Percentiles rank a stretch among this genome's conserved stretches.
Evolutionary conservation across 2,113 vertebrate genomes (phyloP).

Genomic region (Butorides virescens): DNA sequence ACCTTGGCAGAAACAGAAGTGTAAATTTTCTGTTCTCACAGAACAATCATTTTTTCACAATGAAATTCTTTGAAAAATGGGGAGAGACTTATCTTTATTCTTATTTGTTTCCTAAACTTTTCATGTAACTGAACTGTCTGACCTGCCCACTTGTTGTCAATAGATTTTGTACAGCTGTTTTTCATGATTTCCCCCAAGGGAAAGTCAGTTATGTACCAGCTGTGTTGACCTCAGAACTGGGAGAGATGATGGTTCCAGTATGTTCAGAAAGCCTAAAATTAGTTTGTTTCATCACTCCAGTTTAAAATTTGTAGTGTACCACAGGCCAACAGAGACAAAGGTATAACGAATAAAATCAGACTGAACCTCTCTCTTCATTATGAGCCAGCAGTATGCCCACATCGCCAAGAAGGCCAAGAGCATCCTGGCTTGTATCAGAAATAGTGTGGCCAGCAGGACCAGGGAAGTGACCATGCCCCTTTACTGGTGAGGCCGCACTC

Average conservation of each 20-base stretch:
- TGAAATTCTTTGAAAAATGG: neutral
- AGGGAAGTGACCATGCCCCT: too few species aligned
- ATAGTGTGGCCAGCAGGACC: too few species aligned
- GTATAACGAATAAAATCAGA: neutral
- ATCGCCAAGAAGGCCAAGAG: too few species aligned
- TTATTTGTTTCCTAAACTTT: neutral
- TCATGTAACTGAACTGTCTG: neutral
- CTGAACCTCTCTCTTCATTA: neutral
- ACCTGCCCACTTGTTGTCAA: neutral
- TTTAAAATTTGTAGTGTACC: neutral
- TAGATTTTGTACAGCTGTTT: neutral
- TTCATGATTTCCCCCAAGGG: neutral
- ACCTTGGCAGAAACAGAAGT: neutral
- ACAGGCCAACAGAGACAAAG: neutral
- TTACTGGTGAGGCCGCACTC: too few species aligned
- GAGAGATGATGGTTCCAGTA: neutral
- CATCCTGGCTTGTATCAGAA: too few species aligned
- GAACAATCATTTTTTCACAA: neutral
- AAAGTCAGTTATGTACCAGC: neutral
- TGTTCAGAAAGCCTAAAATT: neutral
- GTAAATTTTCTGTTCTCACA: neutral
- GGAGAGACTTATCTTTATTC: neutral
- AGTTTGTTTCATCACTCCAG: neutral
- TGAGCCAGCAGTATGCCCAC: neutral
- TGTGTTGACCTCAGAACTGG: neutral